phyloP scores from a whole-genome alignment of 2,888 invertebrate species.

The Perithous albicinctus region DNA sequence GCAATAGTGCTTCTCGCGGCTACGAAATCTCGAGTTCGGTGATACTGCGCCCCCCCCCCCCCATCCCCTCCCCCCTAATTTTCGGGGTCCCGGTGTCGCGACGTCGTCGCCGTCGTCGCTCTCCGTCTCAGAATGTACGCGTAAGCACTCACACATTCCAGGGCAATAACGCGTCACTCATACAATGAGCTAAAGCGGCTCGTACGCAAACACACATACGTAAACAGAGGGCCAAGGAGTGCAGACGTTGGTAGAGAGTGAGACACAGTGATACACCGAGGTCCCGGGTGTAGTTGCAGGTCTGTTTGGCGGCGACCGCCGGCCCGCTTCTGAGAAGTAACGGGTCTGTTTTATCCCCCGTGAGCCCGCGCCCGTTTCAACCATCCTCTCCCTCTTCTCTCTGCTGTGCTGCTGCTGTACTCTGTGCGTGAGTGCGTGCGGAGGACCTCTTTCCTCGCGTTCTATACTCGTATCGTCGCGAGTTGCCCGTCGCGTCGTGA shows the following conservation, averaged over 20 bases:
- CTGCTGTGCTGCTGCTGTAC: slow-evolving; percentile 7
- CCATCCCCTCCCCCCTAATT: slow-evolving; percentile 31
- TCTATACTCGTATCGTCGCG: slow-evolving; percentile 51
- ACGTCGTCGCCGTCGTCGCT: slow-evolving; percentile 29
- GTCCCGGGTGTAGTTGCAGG: slow-evolving; percentile 76
- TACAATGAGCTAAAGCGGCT: slow-evolving; percentile 56
- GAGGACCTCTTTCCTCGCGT: slow-evolving; percentile 36
- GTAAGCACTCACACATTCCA: slow-evolving; percentile 62
- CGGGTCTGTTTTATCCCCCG: slow-evolving; percentile 80
- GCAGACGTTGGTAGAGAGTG: neutral
- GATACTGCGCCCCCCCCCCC: slow-evolving; percentile 13
- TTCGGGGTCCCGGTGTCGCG: slow-evolving; percentile 34
- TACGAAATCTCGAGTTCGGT: slow-evolving; percentile 30
- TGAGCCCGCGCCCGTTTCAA: slow-evolving; percentile 58
- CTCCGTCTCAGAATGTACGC: slow-evolving; percentile 34
- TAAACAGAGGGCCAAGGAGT: slow-evolving; percentile 13
- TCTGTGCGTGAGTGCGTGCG: slow-evolving; percentile 45
- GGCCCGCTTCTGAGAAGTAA: slow-evolving; percentile 82
- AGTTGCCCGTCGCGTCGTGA: slow-evolving; percentile 57
- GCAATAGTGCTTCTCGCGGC: neutral
- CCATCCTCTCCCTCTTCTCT: slow-evolving; percentile 56
- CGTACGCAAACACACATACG: slow-evolving; percentile 42
- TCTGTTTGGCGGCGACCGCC: slow-evolving; percentile 81
- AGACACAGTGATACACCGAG: slow-evolving; percentile 42
- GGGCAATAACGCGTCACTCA: slow-evolving; percentile 62